These are phyloP conservation scores for Tetranychus cinnabarinus DNA, from an alignment of 1,140 invertebrate genomes.

Conservation along the genomic window DNA sequence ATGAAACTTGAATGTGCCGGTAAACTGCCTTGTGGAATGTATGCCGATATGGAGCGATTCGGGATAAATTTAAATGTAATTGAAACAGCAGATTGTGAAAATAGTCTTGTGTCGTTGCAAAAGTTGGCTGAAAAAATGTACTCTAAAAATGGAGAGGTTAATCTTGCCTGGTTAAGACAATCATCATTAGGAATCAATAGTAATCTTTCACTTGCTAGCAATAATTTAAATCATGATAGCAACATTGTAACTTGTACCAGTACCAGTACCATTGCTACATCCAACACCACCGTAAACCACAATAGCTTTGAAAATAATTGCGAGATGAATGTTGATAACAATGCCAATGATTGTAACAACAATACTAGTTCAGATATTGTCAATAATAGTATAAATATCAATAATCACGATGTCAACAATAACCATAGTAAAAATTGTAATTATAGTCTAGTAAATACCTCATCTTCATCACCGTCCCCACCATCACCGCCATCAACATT, in stretches of 20 bases:
- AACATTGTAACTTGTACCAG: too few relatives aligned
- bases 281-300: too few relatives aligned
- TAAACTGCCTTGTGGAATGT: conserved; percentile 86
- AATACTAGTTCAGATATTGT: not conserved
- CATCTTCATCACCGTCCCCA: not conserved
- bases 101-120: conserved; percentile 60
- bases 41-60: conserved; percentile 72
- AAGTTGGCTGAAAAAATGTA: conserved; percentile 35
- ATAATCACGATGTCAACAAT: not conserved
- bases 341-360: not conserved
- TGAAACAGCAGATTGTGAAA: conserved; percentile 76
- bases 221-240: not conserved
- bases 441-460: too few relatives aligned
- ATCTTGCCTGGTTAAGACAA: not conserved
- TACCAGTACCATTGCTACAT: too few relatives aligned
- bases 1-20: conserved; percentile 73
- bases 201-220: not conserved
- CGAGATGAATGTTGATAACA: too few relatives aligned
- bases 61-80: conserved; percentile 74
- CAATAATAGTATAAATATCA: not conserved
- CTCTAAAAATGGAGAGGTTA: not conserved
- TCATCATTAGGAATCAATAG: not conserved
- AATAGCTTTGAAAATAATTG: too few relatives aligned
- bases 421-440: too few relatives aligned
- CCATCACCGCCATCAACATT: not conserved